Evolutionary conservation across 2,113 vertebrate species (phyloP), one percentile per base, ranked within the genome.

Genomic region (Halichoerus grypus): DNA sequence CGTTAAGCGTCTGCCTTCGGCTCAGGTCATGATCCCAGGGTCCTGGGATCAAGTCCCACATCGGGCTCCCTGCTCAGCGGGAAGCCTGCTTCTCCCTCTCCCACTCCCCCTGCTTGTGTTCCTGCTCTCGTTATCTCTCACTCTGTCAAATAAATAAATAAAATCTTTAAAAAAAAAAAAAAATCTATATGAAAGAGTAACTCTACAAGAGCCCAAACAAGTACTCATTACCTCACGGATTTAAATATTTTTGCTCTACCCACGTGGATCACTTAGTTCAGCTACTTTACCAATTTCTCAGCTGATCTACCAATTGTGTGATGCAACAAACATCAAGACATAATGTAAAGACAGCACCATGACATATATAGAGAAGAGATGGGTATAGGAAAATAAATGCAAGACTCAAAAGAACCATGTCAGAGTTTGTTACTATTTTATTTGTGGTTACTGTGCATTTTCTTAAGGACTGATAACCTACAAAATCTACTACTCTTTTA

Each of bases 401-500:
- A 74, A 31, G 18, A 80, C 76, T 84, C 77, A 51, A 84, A 74
- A 72, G 63, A 91, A 88, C 16, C 82, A 88, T 59, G 72, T 77
- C 39, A 28, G 14, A 94, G 26, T 61, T 61, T 90, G 69, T n/a
- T 84, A 19, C 11, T 91, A 71, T 22, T 72, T 69, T 91, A 94
- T 81, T 81, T 90, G 49, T 71, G n/a, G 26, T 61, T 89, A 77
- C 24, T 88, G 36, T 69, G 14, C 7, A 63, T 59, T 92, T 95
- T 97, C 79, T 94, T 84, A 95, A 97, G 19, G 46, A 91, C 5
- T 82, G 65, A 95, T 26, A 94, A 1, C 26, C 46, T 76, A 84
- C 13, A 59, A 96, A 94, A 90, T 71, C 31, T 89, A 83, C 15
- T 63, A 71, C 19, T 95, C 36, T 93, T 26, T 92, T 88, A 94